A percentile compares a stretch with the other conserved stretches of the same genome.
Evolutionary conservation across 2,113 vertebrate species (phyloP).

Genomic region (Sylvilagus bachmani): DNA sequence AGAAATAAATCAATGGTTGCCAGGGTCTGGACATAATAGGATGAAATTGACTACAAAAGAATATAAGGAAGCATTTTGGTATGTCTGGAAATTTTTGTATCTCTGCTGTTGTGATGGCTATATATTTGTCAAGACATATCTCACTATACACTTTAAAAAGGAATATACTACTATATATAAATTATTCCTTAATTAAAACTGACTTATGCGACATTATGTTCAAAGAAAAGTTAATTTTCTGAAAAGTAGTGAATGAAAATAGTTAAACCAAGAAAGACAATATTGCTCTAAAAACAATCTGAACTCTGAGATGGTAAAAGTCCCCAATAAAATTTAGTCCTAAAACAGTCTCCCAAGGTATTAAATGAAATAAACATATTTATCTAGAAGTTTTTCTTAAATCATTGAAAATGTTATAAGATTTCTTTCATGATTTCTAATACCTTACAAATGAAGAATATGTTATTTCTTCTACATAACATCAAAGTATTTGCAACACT

Average conservation of each 20-base stretch:
- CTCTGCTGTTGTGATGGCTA: background rate
- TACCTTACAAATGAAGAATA: background rate
- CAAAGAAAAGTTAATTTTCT: constrained; percentile 25
- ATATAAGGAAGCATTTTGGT: background rate
- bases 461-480: background rate
- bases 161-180: background rate
- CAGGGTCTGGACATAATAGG: background rate
- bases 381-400: background rate
- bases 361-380: background rate
- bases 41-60: background rate
- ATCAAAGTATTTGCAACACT: background rate
- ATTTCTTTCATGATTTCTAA: background rate
- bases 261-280: background rate
- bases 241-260: background rate
- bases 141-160: background rate
- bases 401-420: background rate
- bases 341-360: background rate
- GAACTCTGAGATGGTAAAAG: constrained; percentile 23
- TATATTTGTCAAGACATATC: background rate
- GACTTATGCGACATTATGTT: background rate
- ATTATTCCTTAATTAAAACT: background rate
- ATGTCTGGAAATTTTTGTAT: background rate
- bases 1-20: background rate
- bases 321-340: background rate
- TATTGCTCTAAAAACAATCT: constrained; percentile 18